Evolutionary conservation across 2,113 vertebrate species (phyloP).

Genomic region (Indri indri): DNA sequence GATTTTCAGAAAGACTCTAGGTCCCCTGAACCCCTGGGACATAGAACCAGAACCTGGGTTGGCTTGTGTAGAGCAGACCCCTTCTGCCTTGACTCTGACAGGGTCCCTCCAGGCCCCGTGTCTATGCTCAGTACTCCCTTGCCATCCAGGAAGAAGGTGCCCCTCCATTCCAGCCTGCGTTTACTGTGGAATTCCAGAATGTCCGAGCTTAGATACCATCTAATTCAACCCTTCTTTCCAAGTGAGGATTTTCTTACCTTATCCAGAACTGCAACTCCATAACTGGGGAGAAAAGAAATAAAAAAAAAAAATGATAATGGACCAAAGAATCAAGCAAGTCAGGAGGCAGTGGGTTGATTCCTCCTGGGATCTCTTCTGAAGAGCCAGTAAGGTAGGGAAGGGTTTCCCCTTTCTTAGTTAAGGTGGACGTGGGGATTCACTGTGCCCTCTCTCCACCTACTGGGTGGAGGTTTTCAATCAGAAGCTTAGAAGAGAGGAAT

Average conservation of each 20-base stretch:
- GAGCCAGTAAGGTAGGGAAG: background rate
- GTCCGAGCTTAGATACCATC: background rate
- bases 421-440: background rate
- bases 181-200: background rate
- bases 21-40: background rate
- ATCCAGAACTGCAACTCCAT: slow-evolving; percentile 82
- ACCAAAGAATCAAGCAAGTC: background rate
- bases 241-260: slow-evolving; percentile 79
- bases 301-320: background rate
- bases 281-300: slow-evolving; percentile 75
- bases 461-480: background rate
- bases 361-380: background rate
- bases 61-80: background rate
- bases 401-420: background rate
- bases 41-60: background rate
- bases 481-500: background rate
- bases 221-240: background rate
- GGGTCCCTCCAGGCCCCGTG: background rate
- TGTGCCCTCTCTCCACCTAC: background rate
- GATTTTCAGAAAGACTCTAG: background rate
- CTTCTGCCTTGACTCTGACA: background rate
- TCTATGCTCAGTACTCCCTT: background rate
- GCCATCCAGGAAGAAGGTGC: background rate
- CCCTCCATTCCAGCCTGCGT: background rate
- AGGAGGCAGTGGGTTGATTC: background rate